Percentiles rank a stretch among this genome's conserved stretches.
Conservation (phyloP, 2,797 vertebrate genomes). For the Xyrichtys novacula region DNA sequence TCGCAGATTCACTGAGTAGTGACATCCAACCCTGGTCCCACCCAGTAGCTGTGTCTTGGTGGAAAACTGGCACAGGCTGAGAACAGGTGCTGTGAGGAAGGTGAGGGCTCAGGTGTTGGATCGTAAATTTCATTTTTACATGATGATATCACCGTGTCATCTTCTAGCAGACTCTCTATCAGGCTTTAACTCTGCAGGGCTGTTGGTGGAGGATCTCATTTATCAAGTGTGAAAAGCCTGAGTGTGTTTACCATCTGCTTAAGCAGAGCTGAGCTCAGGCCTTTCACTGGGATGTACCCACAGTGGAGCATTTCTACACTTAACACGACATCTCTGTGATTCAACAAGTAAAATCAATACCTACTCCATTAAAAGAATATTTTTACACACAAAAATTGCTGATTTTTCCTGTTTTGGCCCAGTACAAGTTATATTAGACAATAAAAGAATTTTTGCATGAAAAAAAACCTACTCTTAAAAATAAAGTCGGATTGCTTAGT, state of each 20-base stretch:
- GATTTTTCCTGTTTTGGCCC: no score
- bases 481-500: no score
- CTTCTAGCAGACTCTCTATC: slow-evolving; percentile 65
- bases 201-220: no score
- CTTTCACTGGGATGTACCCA: slow-evolving; percentile 25
- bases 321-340: background rate
- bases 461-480: no score
- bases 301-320: background rate
- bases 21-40: slow-evolving; percentile 63
- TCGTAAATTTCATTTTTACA: slow-evolving; percentile 64
- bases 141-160: slow-evolving; percentile 59
- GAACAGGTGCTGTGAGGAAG: slow-evolving; percentile 46
- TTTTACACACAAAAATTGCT: no score
- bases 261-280: slow-evolving; percentile 1
- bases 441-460: no score
- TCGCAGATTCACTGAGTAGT: slow-evolving; percentile 45
- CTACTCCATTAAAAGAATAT: no score
- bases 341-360: no score
- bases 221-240: no score
- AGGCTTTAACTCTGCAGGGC: slow-evolving; percentile 4
- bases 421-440: no score
- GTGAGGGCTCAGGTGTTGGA: slow-evolving; percentile 54
- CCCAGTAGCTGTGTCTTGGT: slow-evolving; percentile 61
- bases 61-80: slow-evolving; percentile 34
- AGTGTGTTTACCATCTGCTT: slow-evolving; percentile 53